Conservation (phyloP, 2,888 invertebrate genomes). For the Heteromyza rotundicornis region DNA sequence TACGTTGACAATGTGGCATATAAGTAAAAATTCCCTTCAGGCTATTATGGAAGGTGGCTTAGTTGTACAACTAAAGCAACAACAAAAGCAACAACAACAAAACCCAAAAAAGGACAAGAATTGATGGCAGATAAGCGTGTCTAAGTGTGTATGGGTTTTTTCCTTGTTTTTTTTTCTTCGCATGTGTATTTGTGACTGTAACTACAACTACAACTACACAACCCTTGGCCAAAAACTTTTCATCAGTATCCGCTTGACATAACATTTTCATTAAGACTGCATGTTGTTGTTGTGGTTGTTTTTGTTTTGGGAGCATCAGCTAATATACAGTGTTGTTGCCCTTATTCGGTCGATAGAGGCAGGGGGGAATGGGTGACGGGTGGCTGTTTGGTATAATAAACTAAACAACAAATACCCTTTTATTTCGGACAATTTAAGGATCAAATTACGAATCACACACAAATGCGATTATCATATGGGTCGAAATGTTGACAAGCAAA, state of each 20-base stretch:
- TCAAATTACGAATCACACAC: not conserved
- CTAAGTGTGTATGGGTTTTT: not conserved
- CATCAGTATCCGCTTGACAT: constrained; percentile 10
- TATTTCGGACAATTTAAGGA: not conserved
- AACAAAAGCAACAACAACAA: not conserved
- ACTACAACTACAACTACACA: too few species aligned
- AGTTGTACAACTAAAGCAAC: not conserved
- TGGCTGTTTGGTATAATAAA: not conserved
- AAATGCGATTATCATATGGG: not conserved
- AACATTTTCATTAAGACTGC: constrained; percentile 19
- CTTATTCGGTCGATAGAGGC: too few species aligned
- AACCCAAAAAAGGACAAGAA: not conserved
- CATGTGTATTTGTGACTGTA: not conserved
- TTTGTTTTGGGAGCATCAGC: not conserved
- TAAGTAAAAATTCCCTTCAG: too few species aligned
- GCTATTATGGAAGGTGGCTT: too few species aligned
- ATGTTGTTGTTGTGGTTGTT: constrained; percentile 9
- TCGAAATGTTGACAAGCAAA: too few species aligned
- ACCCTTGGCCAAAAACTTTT: not conserved
- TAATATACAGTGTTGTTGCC: not conserved
- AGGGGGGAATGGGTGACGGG: too few species aligned
- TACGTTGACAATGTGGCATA: constrained; percentile 6
- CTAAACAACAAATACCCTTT: not conserved
- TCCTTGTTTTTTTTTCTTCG: too few species aligned
- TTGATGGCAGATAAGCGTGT: not conserved